Evolutionary conservation across 2,113 vertebrate genomes (phyloP), one percentile per base, ranked within the genome.

Genomic region (Dermatemys mawii): DNA sequence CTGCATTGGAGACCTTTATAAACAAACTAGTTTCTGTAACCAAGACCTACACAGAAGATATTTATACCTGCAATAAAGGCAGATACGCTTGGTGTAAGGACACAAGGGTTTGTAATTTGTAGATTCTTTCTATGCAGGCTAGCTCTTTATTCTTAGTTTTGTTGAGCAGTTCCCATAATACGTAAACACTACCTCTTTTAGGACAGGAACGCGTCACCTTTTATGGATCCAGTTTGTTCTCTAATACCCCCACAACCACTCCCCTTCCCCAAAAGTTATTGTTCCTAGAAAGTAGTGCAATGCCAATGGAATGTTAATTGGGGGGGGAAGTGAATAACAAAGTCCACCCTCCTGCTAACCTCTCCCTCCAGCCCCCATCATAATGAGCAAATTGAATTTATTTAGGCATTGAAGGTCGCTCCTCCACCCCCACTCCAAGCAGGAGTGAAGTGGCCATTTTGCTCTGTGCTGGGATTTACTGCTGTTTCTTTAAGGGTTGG

Each of bases 291-390:
- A 97, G 95, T 89, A 76, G 92, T 83, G 95, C 86, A 17, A 82
- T 5, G 89, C 87, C 3, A 3, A 89, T 95, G 97, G 96, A 97
- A 98, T 98, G 97, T 98, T 98, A 98, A 98, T 97, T 97, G 95
- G 96, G 90, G 17, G 17, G 54, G 86, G 91, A 94, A 95, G 83
- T 96, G 93, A 96, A 97, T 97, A 94, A 96, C 84, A 90, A 91
- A 76, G 2, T 63, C 86, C 89, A 80, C 92, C 94, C 95, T 93
- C 81, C 0, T 55, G 86, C 92, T 96, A 95, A 90, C 94, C 97
- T 96, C 81, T 95, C 96, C 93, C 21, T 53, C 51, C 93, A 94
- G 85, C 95, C 91, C 63, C 89, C 95, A 89, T 95, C 91, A 87
- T 94, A 93, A 96, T 0, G 5, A 97, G 96, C 83, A 96, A 95